These are phyloP conservation scores for Stomorhina lunata DNA, from an alignment of 2,888 invertebrate species.

Conservation along the genomic window DNA sequence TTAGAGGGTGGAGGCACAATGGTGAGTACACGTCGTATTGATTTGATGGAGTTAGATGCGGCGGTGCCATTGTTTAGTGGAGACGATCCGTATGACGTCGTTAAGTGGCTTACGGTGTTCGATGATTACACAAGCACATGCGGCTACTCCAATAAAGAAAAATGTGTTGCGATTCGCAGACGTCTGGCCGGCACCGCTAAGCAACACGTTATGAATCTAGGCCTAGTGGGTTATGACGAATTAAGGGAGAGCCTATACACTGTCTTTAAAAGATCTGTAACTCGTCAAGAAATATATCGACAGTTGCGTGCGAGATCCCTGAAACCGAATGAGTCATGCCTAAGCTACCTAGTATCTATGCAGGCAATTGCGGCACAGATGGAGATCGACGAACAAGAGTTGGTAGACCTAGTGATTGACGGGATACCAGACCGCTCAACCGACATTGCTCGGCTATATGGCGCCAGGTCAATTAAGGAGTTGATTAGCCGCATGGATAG, in stretches of 20 bases:
- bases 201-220: neutral
- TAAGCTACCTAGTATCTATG: conserved; percentile 31
- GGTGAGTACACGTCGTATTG: too few relatives aligned
- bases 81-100: too few relatives aligned
- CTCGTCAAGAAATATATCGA: conserved; percentile 38
- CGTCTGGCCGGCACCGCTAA: too few relatives aligned
- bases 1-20: too few relatives aligned
- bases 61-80: too few relatives aligned
- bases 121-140: conserved; percentile 19
- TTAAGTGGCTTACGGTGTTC: conserved; percentile 24
- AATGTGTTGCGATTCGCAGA: too few relatives aligned
- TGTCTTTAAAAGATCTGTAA: conserved; percentile 22
- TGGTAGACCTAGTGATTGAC: conserved; percentile 37
- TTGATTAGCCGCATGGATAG: too few relatives aligned
- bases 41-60: too few relatives aligned
- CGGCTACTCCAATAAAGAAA: too few relatives aligned
- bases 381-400: conserved; percentile 23
- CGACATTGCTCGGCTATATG: too few relatives aligned
- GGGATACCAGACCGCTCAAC: too few relatives aligned
- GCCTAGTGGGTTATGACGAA: conserved; percentile 25
- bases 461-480: too few relatives aligned
- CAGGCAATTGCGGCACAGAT: conserved; percentile 35
- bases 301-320: neutral
- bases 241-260: conserved; percentile 21
- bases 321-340: conserved; percentile 28